A percentile compares a stretch with the other conserved stretches of the same genome.
phyloP scores from a whole-genome alignment of 2,113 vertebrate genomes.

The Oceanodroma tethys region DNA sequence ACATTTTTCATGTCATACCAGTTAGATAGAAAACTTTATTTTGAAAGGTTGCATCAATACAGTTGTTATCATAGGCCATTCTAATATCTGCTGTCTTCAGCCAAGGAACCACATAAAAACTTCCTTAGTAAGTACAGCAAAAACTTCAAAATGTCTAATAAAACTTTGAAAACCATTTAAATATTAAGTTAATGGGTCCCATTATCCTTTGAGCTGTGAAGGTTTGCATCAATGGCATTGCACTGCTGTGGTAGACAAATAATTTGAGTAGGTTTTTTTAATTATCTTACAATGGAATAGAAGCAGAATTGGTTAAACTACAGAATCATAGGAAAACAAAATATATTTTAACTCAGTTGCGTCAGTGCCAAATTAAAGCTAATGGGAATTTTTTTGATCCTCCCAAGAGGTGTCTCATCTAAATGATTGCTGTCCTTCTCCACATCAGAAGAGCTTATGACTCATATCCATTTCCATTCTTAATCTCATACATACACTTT shows the following conservation, averaged over 20 bases:
- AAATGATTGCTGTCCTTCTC: neutral
- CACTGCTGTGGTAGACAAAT: neutral
- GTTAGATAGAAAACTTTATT: neutral
- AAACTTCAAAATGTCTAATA: neutral
- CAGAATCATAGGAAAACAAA: neutral
- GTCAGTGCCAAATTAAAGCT: neutral
- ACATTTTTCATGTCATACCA: neutral
- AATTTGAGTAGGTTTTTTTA: fast-evolving
- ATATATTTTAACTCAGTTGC: neutral
- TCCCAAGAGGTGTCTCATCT: neutral
- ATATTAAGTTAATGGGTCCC: neutral
- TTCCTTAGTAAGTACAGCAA: neutral
- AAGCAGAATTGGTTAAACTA: neutral
- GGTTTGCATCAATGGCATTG: neutral
- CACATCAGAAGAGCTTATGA: neutral
- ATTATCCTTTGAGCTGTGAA: neutral
- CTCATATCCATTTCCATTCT: neutral
- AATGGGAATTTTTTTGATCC: neutral
- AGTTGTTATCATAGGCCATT: neutral
- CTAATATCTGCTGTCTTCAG: neutral
- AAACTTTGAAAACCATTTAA: neutral
- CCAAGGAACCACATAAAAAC: neutral
- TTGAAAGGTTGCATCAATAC: neutral
- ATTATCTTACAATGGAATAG: neutral
- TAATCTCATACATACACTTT: neutral